Conservation (phyloP, 2,888 invertebrate species). For the Drosophila putrida region DNA sequence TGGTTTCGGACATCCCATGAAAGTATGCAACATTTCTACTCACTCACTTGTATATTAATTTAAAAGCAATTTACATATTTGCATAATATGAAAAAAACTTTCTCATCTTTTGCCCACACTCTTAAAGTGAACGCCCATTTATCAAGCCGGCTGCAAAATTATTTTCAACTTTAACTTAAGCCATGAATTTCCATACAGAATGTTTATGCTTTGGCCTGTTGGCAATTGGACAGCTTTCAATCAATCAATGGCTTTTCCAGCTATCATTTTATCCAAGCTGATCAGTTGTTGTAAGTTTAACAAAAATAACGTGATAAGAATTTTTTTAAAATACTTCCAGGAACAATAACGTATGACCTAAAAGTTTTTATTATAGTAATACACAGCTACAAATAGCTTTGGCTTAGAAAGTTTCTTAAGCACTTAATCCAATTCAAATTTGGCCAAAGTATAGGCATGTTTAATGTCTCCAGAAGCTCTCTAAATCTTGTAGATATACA, state of each 20-base stretch:
- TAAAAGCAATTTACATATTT: constrained; percentile 50
- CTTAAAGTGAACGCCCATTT: constrained; percentile 14
- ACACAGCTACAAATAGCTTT: neutral
- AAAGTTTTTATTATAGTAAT: no score
- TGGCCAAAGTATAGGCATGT: neutral
- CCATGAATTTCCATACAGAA: constrained; percentile 7
- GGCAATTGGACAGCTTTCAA: constrained; percentile 45
- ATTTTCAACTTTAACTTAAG: constrained; percentile 29
- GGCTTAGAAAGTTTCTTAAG: neutral
- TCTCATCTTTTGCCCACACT: neutral
- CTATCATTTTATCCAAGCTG: constrained; percentile 21
- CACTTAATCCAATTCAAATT: neutral
- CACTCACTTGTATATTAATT: constrained; percentile 50
- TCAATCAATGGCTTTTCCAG: constrained; percentile 55
- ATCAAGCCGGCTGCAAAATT: constrained; percentile 37
- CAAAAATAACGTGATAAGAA: no score
- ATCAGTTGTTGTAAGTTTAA: neutral
- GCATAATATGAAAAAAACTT: constrained; percentile 16
- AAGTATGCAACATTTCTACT: constrained; percentile 53
- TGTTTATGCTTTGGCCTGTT: constrained; percentile 16
- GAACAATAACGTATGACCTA: no score
- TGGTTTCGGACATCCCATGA: constrained; percentile 19
- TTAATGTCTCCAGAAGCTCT: neutral
- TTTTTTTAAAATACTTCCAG: no score
- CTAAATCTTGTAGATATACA: constrained; percentile 4